Conservation (phyloP, 2,113 vertebrate species). For the Mormyrus iriodes region DNA sequence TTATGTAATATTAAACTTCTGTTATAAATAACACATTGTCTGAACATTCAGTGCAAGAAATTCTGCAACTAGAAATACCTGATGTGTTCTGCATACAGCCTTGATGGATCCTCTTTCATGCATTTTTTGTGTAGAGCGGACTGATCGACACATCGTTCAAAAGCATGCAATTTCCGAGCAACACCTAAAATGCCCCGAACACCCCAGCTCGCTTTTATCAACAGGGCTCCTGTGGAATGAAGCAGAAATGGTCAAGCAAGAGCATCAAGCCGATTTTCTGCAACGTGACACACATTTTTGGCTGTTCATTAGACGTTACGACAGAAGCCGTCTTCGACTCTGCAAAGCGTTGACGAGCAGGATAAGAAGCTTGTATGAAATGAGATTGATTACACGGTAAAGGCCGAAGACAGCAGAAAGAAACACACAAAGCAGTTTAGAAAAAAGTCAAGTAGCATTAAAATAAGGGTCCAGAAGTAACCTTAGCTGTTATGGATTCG, state of each 20-base stretch:
- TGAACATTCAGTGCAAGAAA: background rate
- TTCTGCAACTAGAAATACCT: background rate
- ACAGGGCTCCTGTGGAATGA: background rate
- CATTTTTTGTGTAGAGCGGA: background rate
- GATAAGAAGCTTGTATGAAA: background rate
- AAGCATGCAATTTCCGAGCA: background rate
- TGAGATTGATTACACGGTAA: background rate
- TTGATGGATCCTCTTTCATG: background rate
- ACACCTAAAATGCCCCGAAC: background rate
- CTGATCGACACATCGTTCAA: background rate
- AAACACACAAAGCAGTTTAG: background rate
- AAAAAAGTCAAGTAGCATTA: background rate
- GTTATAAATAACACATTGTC: background rate
- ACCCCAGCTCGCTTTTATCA: background rate
- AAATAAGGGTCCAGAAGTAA: background rate
- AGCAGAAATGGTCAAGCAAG: too few relatives aligned
- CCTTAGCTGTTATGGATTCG: background rate
- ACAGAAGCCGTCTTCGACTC: background rate
- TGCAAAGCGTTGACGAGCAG: background rate
- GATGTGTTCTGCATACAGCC: background rate
- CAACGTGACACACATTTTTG: background rate
- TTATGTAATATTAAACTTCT: background rate
- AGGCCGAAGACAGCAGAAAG: background rate
- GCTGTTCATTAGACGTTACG: background rate
- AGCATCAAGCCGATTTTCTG: background rate